Base-by-base conservation (phyloP, 2,797 vertebrate species). In the Selene dorsalis region DNA sequence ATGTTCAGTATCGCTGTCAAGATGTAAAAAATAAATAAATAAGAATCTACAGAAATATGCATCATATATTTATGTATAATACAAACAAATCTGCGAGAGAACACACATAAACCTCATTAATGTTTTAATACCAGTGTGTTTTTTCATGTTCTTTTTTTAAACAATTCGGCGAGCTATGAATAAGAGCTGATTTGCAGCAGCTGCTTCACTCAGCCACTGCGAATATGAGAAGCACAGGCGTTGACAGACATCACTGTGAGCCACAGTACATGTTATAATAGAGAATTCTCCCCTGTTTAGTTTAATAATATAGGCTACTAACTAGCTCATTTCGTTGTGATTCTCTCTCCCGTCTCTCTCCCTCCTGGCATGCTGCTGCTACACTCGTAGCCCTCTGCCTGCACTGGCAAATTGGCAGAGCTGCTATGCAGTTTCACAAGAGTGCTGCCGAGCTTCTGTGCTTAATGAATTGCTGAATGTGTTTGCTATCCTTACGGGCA, bases 401-500 rank as follows among this genome's bases (percentile, higher is more conserved):
- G 62, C 82, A 73, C 80, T 59, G 64, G 87, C 82, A 93, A 92
- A 93, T 91, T 93, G 92, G 88, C 88, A 91, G 88, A 80, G 86
- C 85, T 80, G 80, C 87, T 82, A 65, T 76, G 86, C 88, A 75
- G 91, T 89, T 92, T 86, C 80, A 88, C 85, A 65, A 89, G 90
- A 88, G 88, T 58, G 87, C 86, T 67, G 91, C 84, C 53, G 85
- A 88, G 88, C 89, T 80, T 88, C 89, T 88, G 86, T 84, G 88
- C 83, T 88, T 94, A 93, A 94, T 94, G 93, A 94, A 94, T 93
- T 92, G 93, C 85, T 76, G 87, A 87, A 91, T 88, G 86, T 88
- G 89, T 94, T 94, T 91, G 88, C 84, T 71, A 80, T 92, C 91
- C 91, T 93, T 85, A 78, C 81, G 83, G 93, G 88, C 91, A 90